Evolutionary conservation across 2,797 vertebrate genomes (phyloP).

Genomic region (Novumbra hubbsi): DNA sequence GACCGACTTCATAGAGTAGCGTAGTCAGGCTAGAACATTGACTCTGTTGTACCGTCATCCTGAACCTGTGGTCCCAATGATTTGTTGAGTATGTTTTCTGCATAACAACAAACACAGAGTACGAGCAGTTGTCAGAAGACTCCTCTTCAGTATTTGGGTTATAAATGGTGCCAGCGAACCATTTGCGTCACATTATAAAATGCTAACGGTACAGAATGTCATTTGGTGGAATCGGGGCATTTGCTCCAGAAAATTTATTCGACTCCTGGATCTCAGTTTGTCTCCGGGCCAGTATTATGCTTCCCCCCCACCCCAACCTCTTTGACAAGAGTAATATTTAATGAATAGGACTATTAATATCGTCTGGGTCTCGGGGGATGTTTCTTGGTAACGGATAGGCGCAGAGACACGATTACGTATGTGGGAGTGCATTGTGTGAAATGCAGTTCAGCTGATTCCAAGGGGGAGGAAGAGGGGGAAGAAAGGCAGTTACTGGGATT

Average conservation of each 20-base stretch:
- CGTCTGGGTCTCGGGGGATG: slow-evolving; percentile 84
- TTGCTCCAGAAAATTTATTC: slow-evolving; percentile 93
- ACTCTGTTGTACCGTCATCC: background rate
- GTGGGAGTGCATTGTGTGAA: slow-evolving; percentile 37
- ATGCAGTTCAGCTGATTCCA: slow-evolving; percentile 22
- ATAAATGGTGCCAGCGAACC: slow-evolving; percentile 87
- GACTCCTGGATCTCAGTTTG: slow-evolving; percentile 85
- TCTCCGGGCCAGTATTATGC: slow-evolving; percentile 94
- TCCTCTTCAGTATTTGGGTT: slow-evolving; percentile 81
- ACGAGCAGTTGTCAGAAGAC: background rate
- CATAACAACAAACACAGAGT: background rate
- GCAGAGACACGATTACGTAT: slow-evolving; percentile 61
- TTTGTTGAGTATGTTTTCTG: background rate
- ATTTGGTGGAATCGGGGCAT: slow-evolving; percentile 88
- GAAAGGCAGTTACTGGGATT: background rate
- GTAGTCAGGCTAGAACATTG: background rate
- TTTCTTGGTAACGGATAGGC: slow-evolving; percentile 85
- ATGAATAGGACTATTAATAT: slow-evolving; percentile 96
- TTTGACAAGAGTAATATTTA: slow-evolving; percentile 97
- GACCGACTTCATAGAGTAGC: background rate
- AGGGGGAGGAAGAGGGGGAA: background rate
- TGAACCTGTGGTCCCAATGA: background rate
- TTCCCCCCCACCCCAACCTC: slow-evolving; percentile 67
- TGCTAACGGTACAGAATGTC: slow-evolving; percentile 90
- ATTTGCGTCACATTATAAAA: slow-evolving; percentile 95